Evolutionary conservation across 2,888 invertebrate species (phyloP).

Genomic region (Cyclophora punctaria): DNA sequence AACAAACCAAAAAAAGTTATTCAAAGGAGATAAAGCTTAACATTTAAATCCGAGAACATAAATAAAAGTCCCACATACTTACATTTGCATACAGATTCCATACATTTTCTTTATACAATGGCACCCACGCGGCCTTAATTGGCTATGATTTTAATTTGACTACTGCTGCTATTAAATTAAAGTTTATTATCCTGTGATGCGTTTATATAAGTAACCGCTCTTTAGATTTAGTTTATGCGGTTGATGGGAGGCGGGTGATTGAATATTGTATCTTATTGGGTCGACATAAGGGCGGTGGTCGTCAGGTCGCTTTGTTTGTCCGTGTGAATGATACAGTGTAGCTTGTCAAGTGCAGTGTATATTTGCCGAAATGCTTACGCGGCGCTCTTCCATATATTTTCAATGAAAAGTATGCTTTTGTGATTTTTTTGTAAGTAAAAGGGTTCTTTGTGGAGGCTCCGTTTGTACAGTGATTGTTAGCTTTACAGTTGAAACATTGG

Average conservation of each 20-base stretch:
- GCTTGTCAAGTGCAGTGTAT: conserved; percentile 65
- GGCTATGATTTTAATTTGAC: conserved; percentile 21
- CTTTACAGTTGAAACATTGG: too few species aligned
- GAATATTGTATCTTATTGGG: conserved; percentile 18
- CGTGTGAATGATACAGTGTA: conserved; percentile 61
- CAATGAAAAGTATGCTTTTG: conserved; percentile 38
- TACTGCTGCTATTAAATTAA: conserved; percentile 38
- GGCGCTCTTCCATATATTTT: conserved; percentile 52
- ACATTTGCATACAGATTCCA: conserved; percentile 54
- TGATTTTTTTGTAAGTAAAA: conserved; percentile 39
- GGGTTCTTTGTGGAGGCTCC: too few species aligned
- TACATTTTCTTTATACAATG: conserved; percentile 35
- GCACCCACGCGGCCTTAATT: conserved; percentile 34
- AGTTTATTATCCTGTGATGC: conserved; percentile 53
- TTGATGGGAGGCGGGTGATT: conserved; percentile 2
- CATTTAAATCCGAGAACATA: conserved; percentile 27
- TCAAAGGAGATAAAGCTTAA: background rate
- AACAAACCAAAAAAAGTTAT: too few species aligned
- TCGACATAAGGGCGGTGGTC: conserved; percentile 14
- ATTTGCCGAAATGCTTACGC: conserved; percentile 63
- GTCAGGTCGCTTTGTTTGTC: conserved; percentile 17
- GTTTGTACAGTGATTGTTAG: too few species aligned
- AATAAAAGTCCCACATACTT: conserved; percentile 14
- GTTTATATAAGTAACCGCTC: conserved; percentile 21
- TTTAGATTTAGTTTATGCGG: conserved; percentile 20